Evolutionary conservation across 1,140 invertebrate genomes (phyloP), one percentile per base, ranked within the genome.

Genomic region (Galleria mellonella): DNA sequence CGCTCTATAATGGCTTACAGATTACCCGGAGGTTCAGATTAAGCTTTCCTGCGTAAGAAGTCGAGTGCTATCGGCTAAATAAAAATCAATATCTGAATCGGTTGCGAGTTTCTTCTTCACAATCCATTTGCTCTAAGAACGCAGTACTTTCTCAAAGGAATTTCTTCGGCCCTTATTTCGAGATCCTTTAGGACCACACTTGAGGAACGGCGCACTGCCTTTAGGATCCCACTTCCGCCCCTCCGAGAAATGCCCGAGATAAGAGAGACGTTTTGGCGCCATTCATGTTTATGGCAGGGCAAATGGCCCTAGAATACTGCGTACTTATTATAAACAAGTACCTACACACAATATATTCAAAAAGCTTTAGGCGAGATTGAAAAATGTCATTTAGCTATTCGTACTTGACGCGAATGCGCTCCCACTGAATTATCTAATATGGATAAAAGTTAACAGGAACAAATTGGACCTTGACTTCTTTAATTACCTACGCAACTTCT

Each of bases 201-300:
- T 74, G 72, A 77, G 62, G 63, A 74, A 62, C 68, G 61, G 52
- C 66, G 54, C 59, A 51, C 51, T 52, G 67, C 68, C 71, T 81
- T 79, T 75, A 59, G 72, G 72, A 57, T 51, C 62, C 61, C 58
- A 67, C 72, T 81, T 81, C 81, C 75, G 75, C 67, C 72, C 74
- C 72, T 79, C 75, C 51, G 62, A 82, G 77, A 78, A 84, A 79
- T 75, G 62, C 65, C 74, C 77, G 62, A 84, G 81, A 84, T 84
- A 84, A 84, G 81, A 82, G 72, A 77, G 72, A 81, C 72, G 67
- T 78, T 83, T 79, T 78, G 72, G 62, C 74, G 71, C 81, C 76
- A 82, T 84, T 84, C 71, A 82, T 81, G 81, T 82, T 84, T 81
- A 84, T 82, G 57, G 71, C 72, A 49, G 73, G 70, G 67, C 74